phyloP scores from a whole-genome alignment of 2,797 vertebrate species.

The Alauda arvensis region DNA sequence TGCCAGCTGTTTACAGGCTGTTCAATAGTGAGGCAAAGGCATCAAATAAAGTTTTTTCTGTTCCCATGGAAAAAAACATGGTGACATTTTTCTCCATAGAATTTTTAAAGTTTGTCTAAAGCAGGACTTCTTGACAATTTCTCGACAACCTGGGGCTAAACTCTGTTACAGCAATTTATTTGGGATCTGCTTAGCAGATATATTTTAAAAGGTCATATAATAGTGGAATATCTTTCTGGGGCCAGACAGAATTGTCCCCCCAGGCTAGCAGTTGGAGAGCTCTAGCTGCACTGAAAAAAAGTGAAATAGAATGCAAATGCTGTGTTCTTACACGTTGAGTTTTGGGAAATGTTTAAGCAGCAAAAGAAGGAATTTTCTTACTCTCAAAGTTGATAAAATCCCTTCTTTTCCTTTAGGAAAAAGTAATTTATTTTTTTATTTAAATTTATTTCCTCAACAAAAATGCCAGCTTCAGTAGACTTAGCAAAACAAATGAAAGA shows the following conservation, averaged over 20 bases:
- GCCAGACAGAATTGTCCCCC: conserved; percentile 47
- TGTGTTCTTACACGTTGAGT: conserved; percentile 18
- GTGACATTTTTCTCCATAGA: conserved; percentile 36
- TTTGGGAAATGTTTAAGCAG: conserved; percentile 24
- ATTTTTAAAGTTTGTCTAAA: conserved; percentile 36
- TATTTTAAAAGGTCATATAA: conserved; percentile 62
- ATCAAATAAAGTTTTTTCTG: neutral
- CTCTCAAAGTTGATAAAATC: neutral
- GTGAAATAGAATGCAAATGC: conserved; percentile 25
- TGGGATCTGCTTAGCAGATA: conserved; percentile 53
- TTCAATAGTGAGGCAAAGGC: neutral
- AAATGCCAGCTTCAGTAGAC: neutral
- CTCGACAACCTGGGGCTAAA: conserved; percentile 20
- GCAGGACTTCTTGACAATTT: conserved; percentile 44
- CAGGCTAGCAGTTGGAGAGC: conserved; percentile 50
- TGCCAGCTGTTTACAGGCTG: neutral
- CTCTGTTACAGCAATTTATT: conserved; percentile 49
- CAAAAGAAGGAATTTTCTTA: conserved; percentile 10
- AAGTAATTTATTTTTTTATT: neutral
- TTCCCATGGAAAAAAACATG: neutral
- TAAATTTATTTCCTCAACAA: neutral
- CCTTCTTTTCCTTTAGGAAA: neutral
- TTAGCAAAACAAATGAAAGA: neutral
- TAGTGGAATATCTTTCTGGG: conserved; percentile 52
- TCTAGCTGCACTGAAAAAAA: conserved; percentile 14